Evolutionary conservation across 2,113 vertebrate species (phyloP).

Genomic region (Ophthalmolycus amberensis): DNA sequence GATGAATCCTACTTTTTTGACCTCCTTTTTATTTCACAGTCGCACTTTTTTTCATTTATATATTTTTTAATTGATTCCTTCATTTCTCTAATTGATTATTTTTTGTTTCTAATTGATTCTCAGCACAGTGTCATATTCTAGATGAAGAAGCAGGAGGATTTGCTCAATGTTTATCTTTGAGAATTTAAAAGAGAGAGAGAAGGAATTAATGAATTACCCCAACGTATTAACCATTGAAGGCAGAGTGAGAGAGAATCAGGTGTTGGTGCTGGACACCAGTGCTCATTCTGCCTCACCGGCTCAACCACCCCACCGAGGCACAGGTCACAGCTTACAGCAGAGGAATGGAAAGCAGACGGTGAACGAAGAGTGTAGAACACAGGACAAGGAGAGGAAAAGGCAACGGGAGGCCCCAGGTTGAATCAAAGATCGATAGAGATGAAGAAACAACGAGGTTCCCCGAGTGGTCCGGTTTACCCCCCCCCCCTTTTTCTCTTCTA

Average conservation of each 20-base stretch:
- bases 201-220: background rate
- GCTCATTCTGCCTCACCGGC: constrained; percentile 7
- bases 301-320: constrained; percentile 18
- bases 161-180: background rate
- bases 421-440: constrained; percentile 79
- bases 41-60: background rate
- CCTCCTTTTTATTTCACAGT: background rate
- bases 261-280: background rate
- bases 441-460: constrained; percentile 62
- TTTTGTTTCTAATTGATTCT: background rate
- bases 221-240: background rate
- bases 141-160: background rate
- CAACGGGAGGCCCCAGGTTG: constrained; percentile 21
- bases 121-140: background rate
- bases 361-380: constrained; percentile 8
- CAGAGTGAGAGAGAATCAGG: constrained; percentile 28
- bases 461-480: constrained; percentile 67
- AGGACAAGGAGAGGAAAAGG: constrained; percentile 19
- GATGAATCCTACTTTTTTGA: constrained; percentile 5
- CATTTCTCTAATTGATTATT: background rate
- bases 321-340: constrained; percentile 24
- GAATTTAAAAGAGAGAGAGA: background rate
- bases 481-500: constrained; percentile 83
- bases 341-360: constrained; percentile 56
- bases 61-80: background rate